Evolutionary conservation across 2,888 invertebrate species (phyloP).

Genomic region (Scaptomyza reducta): DNA sequence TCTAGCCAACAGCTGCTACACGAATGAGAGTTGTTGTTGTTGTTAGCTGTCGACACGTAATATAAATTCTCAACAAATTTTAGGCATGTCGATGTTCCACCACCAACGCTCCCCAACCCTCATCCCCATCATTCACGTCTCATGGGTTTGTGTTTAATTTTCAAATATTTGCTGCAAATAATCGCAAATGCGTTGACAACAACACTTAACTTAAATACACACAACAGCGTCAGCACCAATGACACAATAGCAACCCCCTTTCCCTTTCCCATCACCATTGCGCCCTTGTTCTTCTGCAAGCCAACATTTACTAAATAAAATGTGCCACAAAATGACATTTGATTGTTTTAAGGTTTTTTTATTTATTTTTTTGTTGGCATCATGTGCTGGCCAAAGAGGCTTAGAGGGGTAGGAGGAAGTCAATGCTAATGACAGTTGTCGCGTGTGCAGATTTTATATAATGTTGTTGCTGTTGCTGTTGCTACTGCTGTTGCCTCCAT

Average conservation of each 20-base stretch:
- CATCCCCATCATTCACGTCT: slow-evolving; percentile 19
- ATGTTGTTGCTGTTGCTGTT: slow-evolving; percentile 37
- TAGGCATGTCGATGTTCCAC: slow-evolving; percentile 45
- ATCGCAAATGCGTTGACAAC: slow-evolving; percentile 68
- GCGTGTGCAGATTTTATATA: slow-evolving; percentile 67
- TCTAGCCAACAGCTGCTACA: slow-evolving; percentile 57
- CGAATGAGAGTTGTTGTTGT: slow-evolving; percentile 26
- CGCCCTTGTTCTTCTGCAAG: background rate
- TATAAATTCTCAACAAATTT: slow-evolving; percentile 75
- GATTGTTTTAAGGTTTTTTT: slow-evolving; percentile 56
- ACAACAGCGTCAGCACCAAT: slow-evolving; percentile 21
- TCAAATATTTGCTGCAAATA: slow-evolving; percentile 76
- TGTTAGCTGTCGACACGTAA: slow-evolving; percentile 70
- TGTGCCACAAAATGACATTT: slow-evolving; percentile 75
- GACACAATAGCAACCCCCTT: background rate
- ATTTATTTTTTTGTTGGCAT: slow-evolving; percentile 11
- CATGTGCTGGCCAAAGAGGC: slow-evolving; percentile 11
- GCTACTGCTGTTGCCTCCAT: slow-evolving; percentile 33
- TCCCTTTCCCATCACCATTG: background rate
- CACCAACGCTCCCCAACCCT: background rate
- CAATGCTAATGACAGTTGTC: slow-evolving; percentile 73
- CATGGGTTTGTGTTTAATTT: slow-evolving; percentile 62
- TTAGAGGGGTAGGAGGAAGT: background rate
- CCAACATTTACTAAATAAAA: slow-evolving; percentile 68
- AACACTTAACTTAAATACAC: slow-evolving; percentile 58